Percentiles rank a stretch among this genome's conserved stretches.
Conservation (phyloP, 2,888 invertebrate genomes). For the Lobophora halterata region DNA sequence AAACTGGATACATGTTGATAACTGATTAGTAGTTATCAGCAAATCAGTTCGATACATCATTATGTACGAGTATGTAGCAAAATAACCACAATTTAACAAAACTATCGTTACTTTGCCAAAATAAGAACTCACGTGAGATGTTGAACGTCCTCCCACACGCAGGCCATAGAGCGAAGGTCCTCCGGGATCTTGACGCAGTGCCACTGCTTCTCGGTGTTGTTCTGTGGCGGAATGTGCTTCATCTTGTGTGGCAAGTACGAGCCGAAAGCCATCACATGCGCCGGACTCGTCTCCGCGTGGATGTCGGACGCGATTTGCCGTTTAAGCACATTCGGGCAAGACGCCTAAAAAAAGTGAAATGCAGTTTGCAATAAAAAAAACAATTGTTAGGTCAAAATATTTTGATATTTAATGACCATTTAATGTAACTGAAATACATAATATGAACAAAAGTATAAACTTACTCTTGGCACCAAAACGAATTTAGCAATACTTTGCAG, state of each 20-base stretch:
- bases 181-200: constrained; percentile 76
- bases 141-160: constrained; percentile 83
- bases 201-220: constrained; percentile 78
- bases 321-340: constrained; percentile 71
- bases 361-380: too few relatives aligned
- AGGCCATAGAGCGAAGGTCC: constrained; percentile 81
- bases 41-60: constrained; percentile 2
- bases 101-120: too few relatives aligned
- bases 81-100: too few relatives aligned
- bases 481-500: constrained; percentile 57
- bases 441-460: constrained; percentile 1
- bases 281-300: constrained; percentile 67
- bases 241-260: constrained; percentile 70
- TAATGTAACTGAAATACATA: too few relatives aligned
- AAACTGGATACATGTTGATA: constrained; percentile 9
- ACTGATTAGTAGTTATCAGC: constrained; percentile 3
- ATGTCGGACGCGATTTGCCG: constrained; percentile 74
- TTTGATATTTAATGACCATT: too few relatives aligned
- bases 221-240: constrained; percentile 76
- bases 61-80: too few relatives aligned
- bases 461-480: constrained; percentile 53
- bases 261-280: constrained; percentile 75
- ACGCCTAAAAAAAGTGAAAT: constrained; percentile 46
- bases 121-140: constrained; percentile 79
- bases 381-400: too few relatives aligned